Evolutionary conservation across 2,113 vertebrate genomes (phyloP).

Genomic region (Gymnogyps californianus): DNA sequence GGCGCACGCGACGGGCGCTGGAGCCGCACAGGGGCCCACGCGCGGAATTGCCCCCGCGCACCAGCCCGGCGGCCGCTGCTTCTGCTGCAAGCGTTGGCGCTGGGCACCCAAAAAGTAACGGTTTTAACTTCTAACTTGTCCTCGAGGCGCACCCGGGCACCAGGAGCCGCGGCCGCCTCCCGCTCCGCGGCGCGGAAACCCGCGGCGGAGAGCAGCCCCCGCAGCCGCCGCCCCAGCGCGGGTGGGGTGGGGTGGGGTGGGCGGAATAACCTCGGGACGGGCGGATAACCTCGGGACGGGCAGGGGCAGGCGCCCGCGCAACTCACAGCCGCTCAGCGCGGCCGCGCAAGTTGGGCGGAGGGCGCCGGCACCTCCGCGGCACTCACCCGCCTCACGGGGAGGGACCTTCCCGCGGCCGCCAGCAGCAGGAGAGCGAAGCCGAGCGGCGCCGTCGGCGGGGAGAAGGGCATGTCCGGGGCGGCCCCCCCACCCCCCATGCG

Average conservation of each 20-base stretch:
- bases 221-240: background rate
- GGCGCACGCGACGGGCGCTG: background rate
- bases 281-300: too few relatives aligned
- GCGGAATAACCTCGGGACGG: background rate
- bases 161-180: background rate
- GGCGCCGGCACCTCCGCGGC: background rate
- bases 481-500: background rate
- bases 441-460: background rate
- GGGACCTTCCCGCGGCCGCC: slow-evolving; percentile 40
- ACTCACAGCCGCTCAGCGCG: background rate
- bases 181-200: background rate
- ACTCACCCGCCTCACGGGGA: slow-evolving; percentile 69
- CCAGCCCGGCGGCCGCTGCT: background rate
- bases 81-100: fast-evolving
- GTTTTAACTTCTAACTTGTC: background rate
- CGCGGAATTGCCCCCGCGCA: background rate
- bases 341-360: background rate
- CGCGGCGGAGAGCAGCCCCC: background rate
- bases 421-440: slow-evolving; percentile 41
- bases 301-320: background rate
- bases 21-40: background rate
- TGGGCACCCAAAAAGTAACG: background rate
- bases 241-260: too few relatives aligned
- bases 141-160: background rate
- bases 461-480: background rate